Percentiles rank a stretch among this genome's conserved stretches.
These are phyloP conservation scores for Drosophila bocki DNA, from an alignment of 1,140 invertebrate species.

Conservation along the genomic window DNA sequence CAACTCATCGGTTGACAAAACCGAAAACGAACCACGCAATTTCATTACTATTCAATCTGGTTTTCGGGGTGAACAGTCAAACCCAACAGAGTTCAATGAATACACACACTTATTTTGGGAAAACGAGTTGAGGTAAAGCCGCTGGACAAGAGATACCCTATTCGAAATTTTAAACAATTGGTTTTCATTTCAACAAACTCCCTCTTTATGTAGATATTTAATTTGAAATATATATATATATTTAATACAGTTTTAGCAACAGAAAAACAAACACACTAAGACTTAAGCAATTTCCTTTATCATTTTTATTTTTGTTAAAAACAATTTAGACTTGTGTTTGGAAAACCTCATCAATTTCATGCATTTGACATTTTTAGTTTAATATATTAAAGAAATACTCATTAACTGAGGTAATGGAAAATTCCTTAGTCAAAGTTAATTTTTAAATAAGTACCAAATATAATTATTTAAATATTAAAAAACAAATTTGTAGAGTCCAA, in stretches of 20 bases:
- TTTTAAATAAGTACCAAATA: not conserved
- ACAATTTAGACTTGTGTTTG: not conserved
- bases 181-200: no score
- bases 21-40: slow-evolving; percentile 38
- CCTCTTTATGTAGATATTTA: no score
- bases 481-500: no score
- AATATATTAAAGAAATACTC: not conserved
- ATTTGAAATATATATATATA: not conserved
- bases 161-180: no score
- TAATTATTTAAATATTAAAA: no score
- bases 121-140: not conserved
- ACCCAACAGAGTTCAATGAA: slow-evolving; percentile 43
- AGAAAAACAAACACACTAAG: not conserved
- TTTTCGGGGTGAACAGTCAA: slow-evolving; percentile 29
- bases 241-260: no score
- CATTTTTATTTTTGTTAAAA: not conserved
- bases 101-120: slow-evolving; percentile 1
- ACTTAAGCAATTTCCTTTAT: not conserved
- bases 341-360: not conserved
- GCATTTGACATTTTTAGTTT: not conserved
- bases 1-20: slow-evolving; percentile 25
- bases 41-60: slow-evolving; percentile 36
- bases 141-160: not conserved
- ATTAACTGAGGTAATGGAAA: not conserved
- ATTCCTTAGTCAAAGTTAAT: not conserved